Base-by-base conservation (phyloP, 2,113 vertebrate genomes). In the Carassius auratus region DNA sequence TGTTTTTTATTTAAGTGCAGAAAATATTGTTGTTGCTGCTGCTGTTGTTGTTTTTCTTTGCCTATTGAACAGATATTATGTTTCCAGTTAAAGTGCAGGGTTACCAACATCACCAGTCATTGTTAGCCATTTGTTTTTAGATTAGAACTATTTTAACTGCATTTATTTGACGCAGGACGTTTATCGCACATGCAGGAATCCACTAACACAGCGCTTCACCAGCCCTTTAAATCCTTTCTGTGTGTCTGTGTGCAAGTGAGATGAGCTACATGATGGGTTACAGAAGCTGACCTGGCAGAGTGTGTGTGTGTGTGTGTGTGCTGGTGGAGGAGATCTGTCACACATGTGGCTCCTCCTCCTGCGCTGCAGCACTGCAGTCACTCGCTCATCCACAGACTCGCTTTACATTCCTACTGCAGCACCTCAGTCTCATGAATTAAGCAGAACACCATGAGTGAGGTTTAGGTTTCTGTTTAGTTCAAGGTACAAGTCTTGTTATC, bases 311-410 rank as follows among this genome's bases (percentile, higher is more conserved):
- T 30, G 30, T 30, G 30, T 30, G 30, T 30, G 30, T 30, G 30
- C 30, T 30, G 30, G 1, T 42, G 57, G n/a, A 6, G 42, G 26
- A 48, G 79, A 80, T 81, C 45, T 10, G 9, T 48, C 68, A 71
- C 68, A 71, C 48, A 45, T 14, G 19, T 42, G 75, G 12, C 78
- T 81, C 61, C 61, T 66, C 78, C 78, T 81, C 38, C 78, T 55
- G 23, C 78, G 4, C 79, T 62, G 77, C 57, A 9, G n/a, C 78
- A 4, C 79, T 62, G 77, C 57, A 10, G 78, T 81, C 78, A 59
- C 55, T 48, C 38, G 33, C 75, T 33, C 75, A 77, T 50, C 26
- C 8, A 9, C 23, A 78, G 4, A 6, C 10, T 74, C 21, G 23
- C 21, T 33, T 62, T 42, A 62, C 77, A 80, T 42, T 21, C 76